phyloP scores from a whole-genome alignment of 2,888 invertebrate species.

The Hirudinaria manillensis region DNA sequence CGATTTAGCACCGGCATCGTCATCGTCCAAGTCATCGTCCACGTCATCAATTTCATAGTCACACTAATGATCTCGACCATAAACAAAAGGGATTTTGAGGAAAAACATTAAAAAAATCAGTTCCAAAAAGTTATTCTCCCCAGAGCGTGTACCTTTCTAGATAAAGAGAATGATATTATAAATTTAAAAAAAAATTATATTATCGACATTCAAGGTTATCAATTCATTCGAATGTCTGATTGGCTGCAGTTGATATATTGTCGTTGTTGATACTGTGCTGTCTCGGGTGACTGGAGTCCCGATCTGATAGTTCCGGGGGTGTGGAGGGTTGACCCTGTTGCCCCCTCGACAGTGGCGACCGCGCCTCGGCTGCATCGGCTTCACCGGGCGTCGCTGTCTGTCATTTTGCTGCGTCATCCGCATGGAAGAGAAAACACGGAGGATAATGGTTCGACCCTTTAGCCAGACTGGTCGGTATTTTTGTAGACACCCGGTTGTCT shows the following conservation, averaged over 20 bases:
- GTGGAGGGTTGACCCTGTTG: neutral
- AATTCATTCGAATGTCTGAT: too few species aligned
- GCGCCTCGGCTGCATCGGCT: conserved; percentile 1
- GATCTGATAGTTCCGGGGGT: too few species aligned
- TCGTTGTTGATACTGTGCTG: too few species aligned
- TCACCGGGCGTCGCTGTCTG: neutral
- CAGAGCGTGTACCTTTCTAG: too few species aligned
- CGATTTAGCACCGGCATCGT: neutral
- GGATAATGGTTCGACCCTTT: too few species aligned
- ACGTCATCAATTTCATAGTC: conserved; percentile 19
- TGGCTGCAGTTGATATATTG: too few species aligned
- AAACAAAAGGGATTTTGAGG: neutral
- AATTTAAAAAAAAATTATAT: too few species aligned
- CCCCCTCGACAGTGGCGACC: neutral
- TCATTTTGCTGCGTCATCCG: conserved; percentile 2
- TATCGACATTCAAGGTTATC: too few species aligned
- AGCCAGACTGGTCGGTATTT: too few species aligned
- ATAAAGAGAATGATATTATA: too few species aligned
- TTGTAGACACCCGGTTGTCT: conserved; percentile 20
- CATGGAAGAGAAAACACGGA: neutral
- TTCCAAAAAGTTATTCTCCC: neutral
- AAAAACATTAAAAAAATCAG: too few species aligned
- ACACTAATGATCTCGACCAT: neutral
- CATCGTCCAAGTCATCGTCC: conserved; percentile 19
- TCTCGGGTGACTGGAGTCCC: too few species aligned